A percentile compares a stretch with the other conserved stretches of the same genome.
phyloP scores from a whole-genome alignment of 2,888 invertebrate species.

The Pammene fasciana region DNA sequence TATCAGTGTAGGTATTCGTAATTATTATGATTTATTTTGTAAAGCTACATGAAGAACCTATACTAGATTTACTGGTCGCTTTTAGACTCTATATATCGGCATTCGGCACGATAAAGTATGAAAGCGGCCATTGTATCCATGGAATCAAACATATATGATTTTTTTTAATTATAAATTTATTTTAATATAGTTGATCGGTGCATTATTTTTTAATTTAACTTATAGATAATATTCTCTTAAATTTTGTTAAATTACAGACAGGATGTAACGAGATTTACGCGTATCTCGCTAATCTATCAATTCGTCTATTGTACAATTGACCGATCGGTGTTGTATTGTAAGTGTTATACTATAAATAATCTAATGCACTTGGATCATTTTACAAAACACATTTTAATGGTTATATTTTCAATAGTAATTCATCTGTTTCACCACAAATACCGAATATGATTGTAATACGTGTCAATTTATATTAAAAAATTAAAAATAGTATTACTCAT shows the following conservation, averaged over 20 bases:
- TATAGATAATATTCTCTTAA: neutral
- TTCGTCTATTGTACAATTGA: neutral
- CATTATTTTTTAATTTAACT: too few relatives aligned
- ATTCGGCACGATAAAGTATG: too few relatives aligned
- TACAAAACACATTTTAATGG: too few relatives aligned
- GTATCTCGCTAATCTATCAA: neutral
- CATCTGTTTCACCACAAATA: neutral
- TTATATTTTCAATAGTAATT: neutral
- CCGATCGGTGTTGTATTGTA: neutral
- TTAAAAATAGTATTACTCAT: slow-evolving; percentile 35
- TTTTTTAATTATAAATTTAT: neutral
- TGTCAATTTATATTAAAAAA: slow-evolving; percentile 43
- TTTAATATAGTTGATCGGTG: neutral
- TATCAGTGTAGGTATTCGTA: too few relatives aligned
- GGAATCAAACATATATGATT: too few relatives aligned
- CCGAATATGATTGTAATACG: slow-evolving; percentile 26
- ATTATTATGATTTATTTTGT: too few relatives aligned
- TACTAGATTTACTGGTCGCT: too few relatives aligned
- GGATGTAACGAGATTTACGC: neutral
- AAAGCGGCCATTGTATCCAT: too few relatives aligned
- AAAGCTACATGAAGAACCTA: too few relatives aligned
- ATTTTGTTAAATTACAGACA: too few relatives aligned
- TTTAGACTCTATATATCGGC: too few relatives aligned
- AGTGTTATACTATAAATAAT: neutral
- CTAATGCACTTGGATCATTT: neutral